phyloP scores from a whole-genome alignment of 2,113 vertebrate genomes.

The Pao palembangensis region DNA sequence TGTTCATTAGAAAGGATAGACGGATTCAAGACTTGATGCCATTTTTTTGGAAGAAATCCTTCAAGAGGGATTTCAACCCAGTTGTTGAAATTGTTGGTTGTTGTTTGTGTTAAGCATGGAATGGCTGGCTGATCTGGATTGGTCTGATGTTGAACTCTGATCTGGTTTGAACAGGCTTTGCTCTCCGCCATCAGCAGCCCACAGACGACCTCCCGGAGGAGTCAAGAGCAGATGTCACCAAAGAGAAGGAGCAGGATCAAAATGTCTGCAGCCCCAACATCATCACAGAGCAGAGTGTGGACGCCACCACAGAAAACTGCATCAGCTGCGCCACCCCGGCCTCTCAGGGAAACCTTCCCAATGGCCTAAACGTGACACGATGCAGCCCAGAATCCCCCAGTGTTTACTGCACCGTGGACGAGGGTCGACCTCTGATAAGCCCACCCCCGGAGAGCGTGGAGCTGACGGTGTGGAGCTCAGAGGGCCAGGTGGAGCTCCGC shows the following conservation, averaged over 20 bases:
- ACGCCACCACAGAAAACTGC: constrained; percentile 54
- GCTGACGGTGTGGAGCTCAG: constrained; percentile 63
- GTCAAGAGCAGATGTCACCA: constrained; percentile 15
- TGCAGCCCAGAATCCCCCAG: constrained; percentile 56
- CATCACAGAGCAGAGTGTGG: constrained; percentile 44
- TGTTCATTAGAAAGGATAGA: too few relatives aligned
- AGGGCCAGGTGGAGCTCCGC: constrained; percentile 33
- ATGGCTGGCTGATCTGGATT: neutral
- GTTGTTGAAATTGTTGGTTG: too few relatives aligned
- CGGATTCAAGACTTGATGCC: too few relatives aligned
- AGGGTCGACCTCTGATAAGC: constrained; percentile 64
- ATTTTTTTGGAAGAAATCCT: too few relatives aligned
- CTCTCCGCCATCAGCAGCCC: constrained; percentile 51
- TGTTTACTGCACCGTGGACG: constrained; percentile 52
- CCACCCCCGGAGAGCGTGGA: constrained; percentile 64
- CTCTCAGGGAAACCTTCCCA: constrained; percentile 49
- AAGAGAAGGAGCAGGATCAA: constrained; percentile 42
- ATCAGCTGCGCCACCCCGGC: constrained; percentile 30
- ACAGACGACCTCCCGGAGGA: constrained; percentile 24
- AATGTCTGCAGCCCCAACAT: constrained; percentile 51
- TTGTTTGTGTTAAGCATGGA: neutral
- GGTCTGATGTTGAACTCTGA: constrained; percentile 15
- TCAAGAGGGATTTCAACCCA: too few relatives aligned
- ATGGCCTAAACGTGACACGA: constrained; percentile 43
- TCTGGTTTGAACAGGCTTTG: constrained; percentile 49